Percentiles rank a stretch among this genome's conserved stretches.
phyloP scores from a whole-genome alignment of 2,888 invertebrate genomes.

The Gortyna flavago region DNA sequence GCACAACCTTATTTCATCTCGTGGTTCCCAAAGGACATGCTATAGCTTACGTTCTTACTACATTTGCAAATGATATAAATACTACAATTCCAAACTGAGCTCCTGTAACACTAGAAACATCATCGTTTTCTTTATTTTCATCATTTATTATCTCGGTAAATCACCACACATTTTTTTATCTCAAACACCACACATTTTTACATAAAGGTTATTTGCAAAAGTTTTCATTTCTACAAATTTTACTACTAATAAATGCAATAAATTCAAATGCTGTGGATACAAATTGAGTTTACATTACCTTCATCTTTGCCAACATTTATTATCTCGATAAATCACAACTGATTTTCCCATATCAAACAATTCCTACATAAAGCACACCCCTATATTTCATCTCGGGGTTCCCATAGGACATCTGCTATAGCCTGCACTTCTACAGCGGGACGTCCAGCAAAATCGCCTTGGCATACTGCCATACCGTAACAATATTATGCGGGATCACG shows the following conservation, averaged over 20 bases:
- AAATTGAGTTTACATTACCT: background rate
- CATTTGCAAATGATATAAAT: background rate
- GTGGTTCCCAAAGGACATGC: constrained; percentile 26
- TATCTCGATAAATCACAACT: constrained; percentile 1
- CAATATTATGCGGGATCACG: constrained; percentile 60
- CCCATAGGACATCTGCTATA: constrained; percentile 36
- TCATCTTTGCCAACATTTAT: background rate
- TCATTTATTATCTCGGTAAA: background rate
- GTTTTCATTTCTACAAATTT: constrained; percentile 35
- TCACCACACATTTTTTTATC: background rate
- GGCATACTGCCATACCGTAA: constrained; percentile 62
- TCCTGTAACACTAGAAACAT: background rate
- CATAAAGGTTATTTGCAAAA: constrained; percentile 6
- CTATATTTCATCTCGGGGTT: constrained; percentile 33
- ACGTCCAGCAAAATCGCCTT: constrained; percentile 39
- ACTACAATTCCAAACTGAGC: background rate
- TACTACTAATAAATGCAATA: background rate
- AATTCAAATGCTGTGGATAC: background rate
- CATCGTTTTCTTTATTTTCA: background rate
- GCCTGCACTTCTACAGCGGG: constrained; percentile 47
- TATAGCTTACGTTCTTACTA: background rate
- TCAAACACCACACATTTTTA: background rate
- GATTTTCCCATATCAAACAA: constrained; percentile 3
- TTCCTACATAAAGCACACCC: constrained; percentile 4
- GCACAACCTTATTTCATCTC: constrained; percentile 10